Evolutionary conservation across 2,113 vertebrate genomes (phyloP).

Genomic region (Ciconia boyciana): DNA sequence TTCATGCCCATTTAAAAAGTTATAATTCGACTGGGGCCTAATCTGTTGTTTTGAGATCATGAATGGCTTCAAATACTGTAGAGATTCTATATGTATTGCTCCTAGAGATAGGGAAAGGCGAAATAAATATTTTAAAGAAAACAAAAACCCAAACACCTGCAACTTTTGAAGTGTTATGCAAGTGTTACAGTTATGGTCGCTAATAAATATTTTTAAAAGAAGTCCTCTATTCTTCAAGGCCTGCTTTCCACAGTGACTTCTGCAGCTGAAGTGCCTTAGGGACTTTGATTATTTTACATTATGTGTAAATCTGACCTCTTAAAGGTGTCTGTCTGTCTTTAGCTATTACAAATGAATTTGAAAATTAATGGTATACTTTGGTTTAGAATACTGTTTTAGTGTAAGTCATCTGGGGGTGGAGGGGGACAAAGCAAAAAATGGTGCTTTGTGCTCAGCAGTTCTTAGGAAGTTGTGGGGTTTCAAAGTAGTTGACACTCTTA

Average conservation of each 20-base stretch:
- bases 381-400: background rate
- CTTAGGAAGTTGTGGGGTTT: no score
- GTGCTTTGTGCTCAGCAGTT: background rate
- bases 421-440: background rate
- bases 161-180: background rate
- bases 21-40: background rate
- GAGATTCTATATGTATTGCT: background rate
- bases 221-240: background rate
- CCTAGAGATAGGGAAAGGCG: background rate
- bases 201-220: background rate
- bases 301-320: background rate
- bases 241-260: background rate
- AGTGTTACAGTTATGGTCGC: background rate
- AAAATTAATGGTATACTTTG: background rate
- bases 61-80: background rate
- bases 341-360: background rate
- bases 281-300: background rate
- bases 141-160: background rate
- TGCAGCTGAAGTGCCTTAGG: background rate
- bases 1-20: background rate
- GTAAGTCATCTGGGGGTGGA: background rate
- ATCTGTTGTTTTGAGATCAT: background rate
- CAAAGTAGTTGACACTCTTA: background rate
- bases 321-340: background rate
- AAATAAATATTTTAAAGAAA: background rate